Evolutionary conservation across 2,797 vertebrate species (phyloP).

Genomic region (Rhyacichthys aspro): DNA sequence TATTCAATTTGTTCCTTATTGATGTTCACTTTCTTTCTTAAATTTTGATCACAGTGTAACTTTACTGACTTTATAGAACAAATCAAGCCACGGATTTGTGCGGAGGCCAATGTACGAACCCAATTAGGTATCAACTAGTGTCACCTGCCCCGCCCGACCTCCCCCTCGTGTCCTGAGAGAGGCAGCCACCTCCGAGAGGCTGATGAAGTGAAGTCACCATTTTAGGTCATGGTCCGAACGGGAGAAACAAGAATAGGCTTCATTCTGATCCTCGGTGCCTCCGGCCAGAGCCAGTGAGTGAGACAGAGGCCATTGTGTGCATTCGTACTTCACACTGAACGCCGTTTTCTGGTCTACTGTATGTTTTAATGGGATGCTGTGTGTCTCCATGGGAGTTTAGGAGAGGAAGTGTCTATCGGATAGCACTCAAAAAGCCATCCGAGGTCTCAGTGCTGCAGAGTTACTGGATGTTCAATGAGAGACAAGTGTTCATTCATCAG

Average conservation of each 20-base stretch:
- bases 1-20: neutral
- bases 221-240: slow-evolving; percentile 69
- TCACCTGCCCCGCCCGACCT: slow-evolving; percentile 51
- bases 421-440: slow-evolving; percentile 14
- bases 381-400: slow-evolving; percentile 29
- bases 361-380: slow-evolving; percentile 51
- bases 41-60: neutral
- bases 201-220: slow-evolving; percentile 78
- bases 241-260: slow-evolving; percentile 72
- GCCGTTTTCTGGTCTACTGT: slow-evolving; percentile 44
- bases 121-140: slow-evolving; percentile 4
- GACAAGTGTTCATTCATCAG: slow-evolving; percentile 16
- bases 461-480: neutral
- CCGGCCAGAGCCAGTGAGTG: slow-evolving; percentile 26
- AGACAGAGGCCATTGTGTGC: slow-evolving; percentile 53
- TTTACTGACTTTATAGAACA: neutral
- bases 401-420: slow-evolving; percentile 28
- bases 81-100: neutral
- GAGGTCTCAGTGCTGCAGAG: neutral
- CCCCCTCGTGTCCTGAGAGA: slow-evolving; percentile 33
- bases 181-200: slow-evolving; percentile 40
- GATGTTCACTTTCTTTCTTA: neutral
- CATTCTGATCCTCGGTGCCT: slow-evolving; percentile 64
- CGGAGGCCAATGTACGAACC: neutral
- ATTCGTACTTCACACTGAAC: slow-evolving; percentile 36